These are phyloP conservation scores for Porites australiensis DNA, from an alignment of 64 coral and sea anemone species.

Conservation along the genomic window DNA sequence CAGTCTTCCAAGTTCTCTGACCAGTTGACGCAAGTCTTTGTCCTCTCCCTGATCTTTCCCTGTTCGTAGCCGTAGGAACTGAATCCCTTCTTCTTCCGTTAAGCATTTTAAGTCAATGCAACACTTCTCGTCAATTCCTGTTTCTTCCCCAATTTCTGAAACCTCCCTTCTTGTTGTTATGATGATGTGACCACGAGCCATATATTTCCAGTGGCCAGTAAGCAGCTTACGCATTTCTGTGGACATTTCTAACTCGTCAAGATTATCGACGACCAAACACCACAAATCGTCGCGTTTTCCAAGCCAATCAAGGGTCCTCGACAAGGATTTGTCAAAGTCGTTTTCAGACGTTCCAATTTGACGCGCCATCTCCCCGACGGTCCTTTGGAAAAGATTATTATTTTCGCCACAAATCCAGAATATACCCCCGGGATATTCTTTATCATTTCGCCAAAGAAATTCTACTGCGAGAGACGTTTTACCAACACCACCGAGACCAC, in stretches of 20 bases:
- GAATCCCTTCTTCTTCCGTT: constrained; percentile 35
- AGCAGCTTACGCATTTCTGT: constrained; percentile 50
- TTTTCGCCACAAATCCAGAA: constrained; percentile 79
- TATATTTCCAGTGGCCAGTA: constrained; percentile 64
- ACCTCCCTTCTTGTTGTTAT: constrained; percentile 72
- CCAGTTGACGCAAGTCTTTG: not conserved
- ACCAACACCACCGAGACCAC: constrained; percentile 79
- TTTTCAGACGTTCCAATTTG: constrained; percentile 66
- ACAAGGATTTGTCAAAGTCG: constrained; percentile 45
- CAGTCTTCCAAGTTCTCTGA: constrained; percentile 71
- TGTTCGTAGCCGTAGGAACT: constrained; percentile 53
- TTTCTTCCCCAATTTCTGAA: constrained; percentile 41
- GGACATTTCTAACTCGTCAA: constrained; percentile 72
- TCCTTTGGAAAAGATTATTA: constrained; percentile 45
- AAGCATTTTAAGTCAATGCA: constrained; percentile 74
- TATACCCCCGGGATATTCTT: constrained; percentile 57
- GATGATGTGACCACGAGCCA: constrained; percentile 61
- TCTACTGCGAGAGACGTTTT: constrained; percentile 86
- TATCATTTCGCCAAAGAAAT: constrained; percentile 47
- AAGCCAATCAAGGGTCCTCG: constrained; percentile 55
- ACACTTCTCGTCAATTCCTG: constrained; percentile 29
- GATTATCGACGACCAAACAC: constrained; percentile 80
- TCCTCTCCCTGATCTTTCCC: not conserved
- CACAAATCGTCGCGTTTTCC: constrained; percentile 49
- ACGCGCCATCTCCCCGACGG: constrained; percentile 60